A percentile compares a stretch with the other conserved stretches of the same genome.
These are phyloP conservation scores for Cyanistes caeruleus DNA, from an alignment of 2,113 vertebrate species.

Conservation along the genomic window DNA sequence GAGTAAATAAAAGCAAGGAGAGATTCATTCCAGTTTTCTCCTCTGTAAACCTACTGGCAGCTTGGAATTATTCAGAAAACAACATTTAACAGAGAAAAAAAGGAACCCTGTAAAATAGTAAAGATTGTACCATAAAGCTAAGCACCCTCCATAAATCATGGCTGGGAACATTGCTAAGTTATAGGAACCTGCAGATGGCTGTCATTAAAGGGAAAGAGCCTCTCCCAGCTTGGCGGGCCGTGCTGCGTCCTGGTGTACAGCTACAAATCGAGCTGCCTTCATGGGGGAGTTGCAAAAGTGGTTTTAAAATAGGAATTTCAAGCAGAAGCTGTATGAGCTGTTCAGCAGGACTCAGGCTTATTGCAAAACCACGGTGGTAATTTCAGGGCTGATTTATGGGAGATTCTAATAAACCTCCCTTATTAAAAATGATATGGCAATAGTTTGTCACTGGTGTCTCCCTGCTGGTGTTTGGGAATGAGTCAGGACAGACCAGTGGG, in stretches of 20 bases:
- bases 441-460: not conserved
- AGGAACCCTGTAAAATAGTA: conserved; percentile 46
- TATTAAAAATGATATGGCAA: not conserved
- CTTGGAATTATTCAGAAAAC: conserved; percentile 60
- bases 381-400: conserved; percentile 17
- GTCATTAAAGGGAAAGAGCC: conserved; percentile 43
- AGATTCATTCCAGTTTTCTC: conserved; percentile 53
- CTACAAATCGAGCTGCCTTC: conserved; percentile 4
- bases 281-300: conserved; percentile 5
- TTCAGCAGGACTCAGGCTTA: not conserved
- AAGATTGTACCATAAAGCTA: conserved; percentile 45
- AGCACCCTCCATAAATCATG: conserved; percentile 37
- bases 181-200: conserved; percentile 18
- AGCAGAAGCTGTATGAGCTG: not conserved
- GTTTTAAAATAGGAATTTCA: conserved; percentile 8
- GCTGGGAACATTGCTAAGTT: conserved; percentile 36
- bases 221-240: not conserved
- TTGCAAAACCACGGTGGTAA: not conserved
- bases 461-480: too few species aligned
- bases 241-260: not conserved
- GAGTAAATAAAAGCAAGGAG: conserved; percentile 64
- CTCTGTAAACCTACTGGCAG: conserved; percentile 45
- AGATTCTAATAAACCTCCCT: not conserved
- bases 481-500: fast-evolving
- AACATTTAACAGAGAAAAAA: conserved; percentile 56